A percentile compares a stretch with the other conserved stretches of the same genome.
Evolutionary conservation across 2,888 invertebrate species (phyloP).

Genomic region (Anticlea derivata): DNA sequence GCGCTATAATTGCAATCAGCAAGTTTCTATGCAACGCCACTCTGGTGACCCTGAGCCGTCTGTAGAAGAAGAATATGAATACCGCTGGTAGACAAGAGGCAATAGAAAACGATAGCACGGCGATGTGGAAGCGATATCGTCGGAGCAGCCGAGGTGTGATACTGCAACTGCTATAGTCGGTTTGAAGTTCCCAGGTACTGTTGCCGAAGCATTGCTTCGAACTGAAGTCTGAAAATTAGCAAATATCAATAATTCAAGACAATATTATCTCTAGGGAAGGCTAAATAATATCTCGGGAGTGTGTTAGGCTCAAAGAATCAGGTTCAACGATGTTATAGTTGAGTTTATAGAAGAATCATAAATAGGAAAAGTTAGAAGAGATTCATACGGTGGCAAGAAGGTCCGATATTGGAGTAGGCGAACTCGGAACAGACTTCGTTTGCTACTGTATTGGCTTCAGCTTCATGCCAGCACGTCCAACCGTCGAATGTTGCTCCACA

Average conservation of each 20-base stretch:
- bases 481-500: slow-evolving; percentile 86
- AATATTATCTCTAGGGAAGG: too few relatives aligned
- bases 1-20: slow-evolving; percentile 81
- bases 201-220: slow-evolving; percentile 80
- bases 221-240: slow-evolving; percentile 76
- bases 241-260: not conserved
- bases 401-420: slow-evolving; percentile 81
- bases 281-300: too few relatives aligned
- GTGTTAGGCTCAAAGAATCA: too few relatives aligned
- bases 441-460: slow-evolving; percentile 63
- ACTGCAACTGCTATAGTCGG: slow-evolving; percentile 84
- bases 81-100: slow-evolving; percentile 82
- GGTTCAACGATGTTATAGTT: too few relatives aligned
- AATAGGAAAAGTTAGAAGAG: too few relatives aligned
- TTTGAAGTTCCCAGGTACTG: slow-evolving; percentile 83
- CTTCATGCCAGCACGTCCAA: slow-evolving; percentile 85
- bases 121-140: slow-evolving; percentile 82
- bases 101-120: slow-evolving; percentile 77
- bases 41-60: slow-evolving; percentile 78
- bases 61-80: slow-evolving; percentile 81
- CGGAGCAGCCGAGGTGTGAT: slow-evolving; percentile 77
- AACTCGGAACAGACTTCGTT: slow-evolving; percentile 83
- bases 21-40: slow-evolving; percentile 85
- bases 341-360: too few relatives aligned
- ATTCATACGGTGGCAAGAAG: slow-evolving; percentile 82